These are phyloP conservation scores for Drosophila melanocephala DNA, from an alignment of 2,888 invertebrate species.

Conservation along the genomic window DNA sequence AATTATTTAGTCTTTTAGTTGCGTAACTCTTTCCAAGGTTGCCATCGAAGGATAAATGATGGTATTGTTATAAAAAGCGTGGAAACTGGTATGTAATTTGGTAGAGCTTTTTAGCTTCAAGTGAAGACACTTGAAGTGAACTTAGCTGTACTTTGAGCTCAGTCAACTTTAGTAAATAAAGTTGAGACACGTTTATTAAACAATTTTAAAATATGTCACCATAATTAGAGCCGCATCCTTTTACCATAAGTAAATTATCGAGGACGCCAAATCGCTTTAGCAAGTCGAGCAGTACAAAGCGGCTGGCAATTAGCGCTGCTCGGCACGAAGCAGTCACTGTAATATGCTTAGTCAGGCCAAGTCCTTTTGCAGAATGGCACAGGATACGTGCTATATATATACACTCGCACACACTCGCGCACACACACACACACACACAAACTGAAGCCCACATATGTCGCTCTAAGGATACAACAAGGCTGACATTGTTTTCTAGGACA, in stretches of 20 bases:
- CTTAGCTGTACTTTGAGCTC: neutral
- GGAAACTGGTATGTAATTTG: neutral
- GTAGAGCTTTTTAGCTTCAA: neutral
- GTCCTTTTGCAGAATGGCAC: constrained; percentile 56
- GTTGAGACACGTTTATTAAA: constrained; percentile 32
- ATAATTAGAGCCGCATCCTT: constrained; percentile 50
- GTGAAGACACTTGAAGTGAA: neutral
- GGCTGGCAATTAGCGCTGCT: constrained; percentile 71
- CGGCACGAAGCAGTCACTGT: constrained; percentile 52
- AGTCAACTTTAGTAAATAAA: constrained; percentile 19
- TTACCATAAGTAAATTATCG: constrained; percentile 74
- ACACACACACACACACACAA: neutral
- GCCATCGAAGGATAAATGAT: neutral
- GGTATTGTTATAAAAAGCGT: neutral
- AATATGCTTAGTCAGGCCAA: constrained; percentile 73
- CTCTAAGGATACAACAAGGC: constrained; percentile 32
- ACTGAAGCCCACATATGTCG: constrained; percentile 19
- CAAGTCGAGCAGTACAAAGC: constrained; percentile 65
- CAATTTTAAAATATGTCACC: constrained; percentile 45
- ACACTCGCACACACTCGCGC: neutral
- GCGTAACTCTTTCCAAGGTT: neutral
- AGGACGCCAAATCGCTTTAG: constrained; percentile 71
- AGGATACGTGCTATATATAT: constrained; percentile 64
- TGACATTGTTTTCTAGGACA: constrained; percentile 73
- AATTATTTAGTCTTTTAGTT: constrained; percentile 15